Conservation (phyloP, 2,888 invertebrate species). For the Mythimna lalbum region DNA sequence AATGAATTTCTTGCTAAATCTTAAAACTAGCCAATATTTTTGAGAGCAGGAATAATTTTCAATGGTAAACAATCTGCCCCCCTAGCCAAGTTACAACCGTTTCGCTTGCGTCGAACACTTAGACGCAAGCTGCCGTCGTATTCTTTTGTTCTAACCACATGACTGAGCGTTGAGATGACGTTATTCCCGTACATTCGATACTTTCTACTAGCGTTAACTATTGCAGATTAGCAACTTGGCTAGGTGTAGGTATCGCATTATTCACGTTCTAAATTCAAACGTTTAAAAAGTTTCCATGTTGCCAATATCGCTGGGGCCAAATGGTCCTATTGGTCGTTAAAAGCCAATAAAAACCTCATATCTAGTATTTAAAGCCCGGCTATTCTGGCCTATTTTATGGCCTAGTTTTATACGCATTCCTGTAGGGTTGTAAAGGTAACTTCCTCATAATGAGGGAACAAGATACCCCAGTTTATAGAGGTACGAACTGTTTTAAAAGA, state of each 20-base stretch:
- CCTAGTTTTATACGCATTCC: conserved; percentile 33
- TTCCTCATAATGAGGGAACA: conserved; percentile 35
- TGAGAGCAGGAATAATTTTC: no score
- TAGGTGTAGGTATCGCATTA: not conserved
- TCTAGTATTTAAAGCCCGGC: conserved; percentile 28
- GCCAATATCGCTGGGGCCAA: conserved; percentile 46
- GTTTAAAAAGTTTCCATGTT: conserved; percentile 21
- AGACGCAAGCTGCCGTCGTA: no score
- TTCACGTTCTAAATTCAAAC: conserved; percentile 29
- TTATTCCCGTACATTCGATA: no score
- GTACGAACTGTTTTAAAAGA: not conserved
- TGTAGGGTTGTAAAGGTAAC: conserved; percentile 30
- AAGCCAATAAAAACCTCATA: conserved; percentile 48
- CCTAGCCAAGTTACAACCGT: no score
- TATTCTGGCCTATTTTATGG: conserved; percentile 24
- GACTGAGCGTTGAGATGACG: no score
- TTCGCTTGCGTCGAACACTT: no score
- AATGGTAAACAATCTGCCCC: conserved; percentile 1
- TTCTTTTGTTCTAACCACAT: no score
- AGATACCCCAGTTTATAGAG: conserved; percentile 15
- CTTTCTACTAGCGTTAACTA: no score
- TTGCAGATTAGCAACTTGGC: no score
- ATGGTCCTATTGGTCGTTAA: conserved; percentile 38
- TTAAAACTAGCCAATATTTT: no score
- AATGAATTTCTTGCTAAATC: no score